Percentiles rank a stretch among this genome's conserved stretches.
phyloP scores from a whole-genome alignment of 2,888 invertebrate species.

The Odontomyia ornata region DNA sequence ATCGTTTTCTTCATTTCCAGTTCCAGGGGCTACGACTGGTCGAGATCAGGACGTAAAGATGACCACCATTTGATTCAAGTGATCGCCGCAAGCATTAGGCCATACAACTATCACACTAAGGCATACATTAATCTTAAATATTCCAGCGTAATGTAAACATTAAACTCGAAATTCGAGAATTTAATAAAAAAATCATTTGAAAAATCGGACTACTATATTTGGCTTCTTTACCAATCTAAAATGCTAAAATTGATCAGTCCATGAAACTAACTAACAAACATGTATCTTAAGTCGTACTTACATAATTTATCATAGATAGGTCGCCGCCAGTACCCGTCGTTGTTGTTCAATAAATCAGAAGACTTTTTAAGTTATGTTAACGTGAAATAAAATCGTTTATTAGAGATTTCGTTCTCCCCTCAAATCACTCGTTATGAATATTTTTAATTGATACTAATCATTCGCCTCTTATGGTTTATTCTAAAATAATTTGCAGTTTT shows the following conservation, averaged over 20 bases:
- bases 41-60: constrained; percentile 57
- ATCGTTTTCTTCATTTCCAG: constrained; percentile 34
- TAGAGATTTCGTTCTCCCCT: neutral
- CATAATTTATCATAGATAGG: neutral
- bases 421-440: neutral
- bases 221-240: neutral
- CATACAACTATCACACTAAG: constrained; percentile 79
- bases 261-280: neutral
- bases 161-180: constrained; percentile 32
- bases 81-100: constrained; percentile 73
- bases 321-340: neutral
- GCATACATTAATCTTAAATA: constrained; percentile 80
- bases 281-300: neutral
- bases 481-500: neutral
- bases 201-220: constrained; percentile 11
- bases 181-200: constrained; percentile 21
- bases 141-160: constrained; percentile 64
- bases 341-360: neutral
- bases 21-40: constrained; percentile 50
- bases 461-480: neutral
- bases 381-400: neutral
- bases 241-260: neutral
- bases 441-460: neutral
- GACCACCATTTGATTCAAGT: constrained; percentile 70
- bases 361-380: neutral